Evolutionary conservation across 2,797 vertebrate genomes (phyloP).

Genomic region (Sus cebifrons): DNA sequence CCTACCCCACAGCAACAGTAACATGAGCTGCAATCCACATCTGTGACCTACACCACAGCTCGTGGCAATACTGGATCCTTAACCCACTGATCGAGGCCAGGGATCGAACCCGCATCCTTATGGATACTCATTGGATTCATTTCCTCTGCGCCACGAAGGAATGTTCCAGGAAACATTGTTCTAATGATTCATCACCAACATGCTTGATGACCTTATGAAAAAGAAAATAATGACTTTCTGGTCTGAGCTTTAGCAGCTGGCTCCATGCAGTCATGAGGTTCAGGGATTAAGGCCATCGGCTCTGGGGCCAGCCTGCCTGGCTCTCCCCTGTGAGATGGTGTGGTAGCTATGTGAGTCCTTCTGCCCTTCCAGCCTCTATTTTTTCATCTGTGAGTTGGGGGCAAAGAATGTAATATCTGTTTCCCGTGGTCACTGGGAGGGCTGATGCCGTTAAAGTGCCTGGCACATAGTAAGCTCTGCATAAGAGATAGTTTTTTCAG

Average conservation of each 20-base stretch:
- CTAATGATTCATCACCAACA: background rate
- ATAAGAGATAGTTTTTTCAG: background rate
- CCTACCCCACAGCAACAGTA: too few species aligned
- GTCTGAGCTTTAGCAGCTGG: background rate
- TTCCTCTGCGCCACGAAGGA: too few species aligned
- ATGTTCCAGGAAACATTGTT: background rate
- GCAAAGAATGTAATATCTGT: background rate
- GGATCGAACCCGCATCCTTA: too few species aligned
- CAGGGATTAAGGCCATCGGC: background rate
- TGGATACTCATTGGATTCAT: too few species aligned
- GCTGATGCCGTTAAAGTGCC: rapidly evolving
- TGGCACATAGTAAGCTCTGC: rapidly evolving
- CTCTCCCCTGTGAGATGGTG: background rate
- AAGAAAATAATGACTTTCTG: background rate
- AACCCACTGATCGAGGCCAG: too few species aligned
- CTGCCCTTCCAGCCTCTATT: background rate
- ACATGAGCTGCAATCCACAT: too few species aligned
- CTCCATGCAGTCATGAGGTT: rapidly evolving
- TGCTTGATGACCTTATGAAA: background rate
- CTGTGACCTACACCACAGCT: too few species aligned
- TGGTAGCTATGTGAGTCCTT: background rate
- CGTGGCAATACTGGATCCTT: too few species aligned
- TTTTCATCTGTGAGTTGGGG: background rate
- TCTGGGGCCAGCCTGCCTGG: too few species aligned
- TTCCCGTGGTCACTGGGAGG: background rate